Evolutionary conservation across 2,888 invertebrate species (phyloP).

Genomic region (Caenorhabditis sp.): DNA sequence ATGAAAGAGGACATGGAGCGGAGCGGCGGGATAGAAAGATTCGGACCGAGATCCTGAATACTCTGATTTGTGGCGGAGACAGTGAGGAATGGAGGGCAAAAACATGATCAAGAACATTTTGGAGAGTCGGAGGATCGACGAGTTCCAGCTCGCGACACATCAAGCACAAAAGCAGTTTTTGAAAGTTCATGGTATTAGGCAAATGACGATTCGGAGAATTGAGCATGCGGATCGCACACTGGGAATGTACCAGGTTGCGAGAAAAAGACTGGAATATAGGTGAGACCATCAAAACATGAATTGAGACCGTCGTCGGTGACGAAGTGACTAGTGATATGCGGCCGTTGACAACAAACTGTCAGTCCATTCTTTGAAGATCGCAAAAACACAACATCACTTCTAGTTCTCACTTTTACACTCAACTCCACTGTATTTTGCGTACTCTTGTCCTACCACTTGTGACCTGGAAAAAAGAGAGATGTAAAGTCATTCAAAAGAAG

Average conservation of each 20-base stretch:
- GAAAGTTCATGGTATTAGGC: neutral
- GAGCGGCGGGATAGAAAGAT: conserved; percentile 2
- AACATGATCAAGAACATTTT: conserved; percentile 43
- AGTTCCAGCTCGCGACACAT: conserved; percentile 5
- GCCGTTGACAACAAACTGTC: conserved; percentile 4
- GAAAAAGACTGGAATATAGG: too few relatives aligned
- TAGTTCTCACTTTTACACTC: conserved; percentile 15
- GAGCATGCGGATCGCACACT: too few relatives aligned
- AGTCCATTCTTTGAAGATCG: conserved; percentile 33
- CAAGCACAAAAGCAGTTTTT: neutral
- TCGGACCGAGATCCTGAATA: neutral
- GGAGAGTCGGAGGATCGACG: neutral
- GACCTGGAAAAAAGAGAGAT: too few relatives aligned
- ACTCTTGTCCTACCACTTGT: neutral
- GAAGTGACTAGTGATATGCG: conserved; percentile 13
- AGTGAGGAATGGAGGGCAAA: neutral
- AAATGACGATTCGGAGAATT: neutral
- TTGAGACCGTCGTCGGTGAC: too few relatives aligned
- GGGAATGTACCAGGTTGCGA: neutral
- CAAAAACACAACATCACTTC: too few relatives aligned
- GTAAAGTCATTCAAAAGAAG: too few relatives aligned
- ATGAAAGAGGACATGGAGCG: conserved; percentile 27
- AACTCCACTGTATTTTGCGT: conserved; percentile 5
- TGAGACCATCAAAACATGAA: conserved; percentile 17
- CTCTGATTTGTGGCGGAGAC: conserved; percentile 33